phyloP scores from a whole-genome alignment of 2,888 invertebrate species.

The Drosophila prostipennis region DNA sequence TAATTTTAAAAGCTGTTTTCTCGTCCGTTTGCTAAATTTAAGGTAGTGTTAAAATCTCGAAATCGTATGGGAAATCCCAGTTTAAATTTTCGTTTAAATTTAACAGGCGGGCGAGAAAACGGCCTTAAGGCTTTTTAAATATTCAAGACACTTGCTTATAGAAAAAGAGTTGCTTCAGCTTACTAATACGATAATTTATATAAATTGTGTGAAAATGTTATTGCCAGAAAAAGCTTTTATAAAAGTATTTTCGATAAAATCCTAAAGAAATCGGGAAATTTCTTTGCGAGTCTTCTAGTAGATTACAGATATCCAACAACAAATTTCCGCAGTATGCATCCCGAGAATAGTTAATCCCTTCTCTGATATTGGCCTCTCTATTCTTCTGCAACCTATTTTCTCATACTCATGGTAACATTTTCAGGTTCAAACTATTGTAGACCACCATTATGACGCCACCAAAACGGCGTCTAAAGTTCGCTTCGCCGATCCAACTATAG shows the following conservation, averaged over 20 bases:
- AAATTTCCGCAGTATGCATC: slow-evolving; percentile 25
- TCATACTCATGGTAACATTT: slow-evolving; percentile 68
- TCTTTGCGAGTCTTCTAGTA: background rate
- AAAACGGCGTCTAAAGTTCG: slow-evolving; percentile 93
- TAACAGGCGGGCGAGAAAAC: too few relatives aligned
- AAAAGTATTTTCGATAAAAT: too few relatives aligned
- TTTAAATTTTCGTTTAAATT: too few relatives aligned
- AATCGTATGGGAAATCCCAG: too few relatives aligned
- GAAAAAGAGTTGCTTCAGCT: too few relatives aligned
- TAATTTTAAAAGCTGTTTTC: background rate
- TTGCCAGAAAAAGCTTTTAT: too few relatives aligned
- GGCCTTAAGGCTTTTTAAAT: slow-evolving; percentile 9
- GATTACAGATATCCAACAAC: background rate
- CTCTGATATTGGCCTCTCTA: slow-evolving; percentile 41
- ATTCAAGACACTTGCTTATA: background rate
- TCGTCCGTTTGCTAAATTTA: too few relatives aligned
- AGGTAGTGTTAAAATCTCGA: too few relatives aligned
- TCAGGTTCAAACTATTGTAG: slow-evolving; percentile 96
- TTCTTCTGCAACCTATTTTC: slow-evolving; percentile 36
- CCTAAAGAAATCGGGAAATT: background rate
- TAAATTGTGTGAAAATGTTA: background rate
- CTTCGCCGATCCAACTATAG: slow-evolving; percentile 89
- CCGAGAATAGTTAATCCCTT: slow-evolving; percentile 24
- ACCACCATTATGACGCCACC: slow-evolving; percentile 93
- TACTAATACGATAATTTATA: background rate